Percentiles rank a stretch among this genome's conserved stretches.
Evolutionary conservation across 2,113 vertebrate genomes (phyloP).

Genomic region (cat (Felis catus)): F.catus_Fca126_mat1.0 CM031424.1:83725501-83726000

Average conservation of each 20-base stretch:
- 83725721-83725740: not conserved
- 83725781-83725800: not conserved
- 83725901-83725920: not conserved
- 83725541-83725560: not conserved
- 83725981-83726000: not conserved
- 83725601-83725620: not conserved
- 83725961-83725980: not conserved
- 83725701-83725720: not conserved
- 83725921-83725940: not conserved
- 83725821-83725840: not conserved
- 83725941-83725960: not conserved
- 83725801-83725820: not conserved
- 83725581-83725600: not conserved
- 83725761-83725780: not conserved
- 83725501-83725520: rapidly evolving
- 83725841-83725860: not conserved
- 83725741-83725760: not conserved
- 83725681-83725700: not conserved
- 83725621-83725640: no score
- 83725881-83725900: not conserved
- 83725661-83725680: not conserved
- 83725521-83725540: not conserved
- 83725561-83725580: not conserved
- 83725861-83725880: not conserved
- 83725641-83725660: not conserved